Conservation (phyloP, 1,140 invertebrate genomes). For the Zaprionus lachaisei region DNA sequence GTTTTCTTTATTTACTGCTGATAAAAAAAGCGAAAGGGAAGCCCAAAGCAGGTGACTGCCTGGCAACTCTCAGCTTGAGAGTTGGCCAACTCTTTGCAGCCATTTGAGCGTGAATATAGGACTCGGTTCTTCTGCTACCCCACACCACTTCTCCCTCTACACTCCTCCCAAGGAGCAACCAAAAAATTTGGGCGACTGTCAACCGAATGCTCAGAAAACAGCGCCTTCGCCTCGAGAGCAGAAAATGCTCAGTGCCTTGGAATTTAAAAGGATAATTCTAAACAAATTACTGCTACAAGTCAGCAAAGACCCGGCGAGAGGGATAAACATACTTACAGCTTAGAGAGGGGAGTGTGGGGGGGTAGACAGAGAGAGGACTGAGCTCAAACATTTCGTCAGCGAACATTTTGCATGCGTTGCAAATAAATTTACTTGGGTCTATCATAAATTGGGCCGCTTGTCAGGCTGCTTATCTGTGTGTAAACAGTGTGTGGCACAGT, state of each 20-base stretch:
- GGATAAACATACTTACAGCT: constrained; percentile 14
- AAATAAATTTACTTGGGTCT: constrained; percentile 27
- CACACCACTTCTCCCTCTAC: no score
- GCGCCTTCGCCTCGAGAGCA: background rate
- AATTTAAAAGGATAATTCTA: constrained; percentile 80
- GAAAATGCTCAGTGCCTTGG: constrained; percentile 20
- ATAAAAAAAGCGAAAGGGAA: constrained; percentile 57
- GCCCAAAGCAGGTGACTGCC: constrained; percentile 13
- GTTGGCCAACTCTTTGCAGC: constrained; percentile 40
- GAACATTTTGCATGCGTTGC: constrained; percentile 37
- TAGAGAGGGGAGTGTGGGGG: background rate
- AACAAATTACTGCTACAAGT: constrained; percentile 69
- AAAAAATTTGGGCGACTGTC: constrained; percentile 60
- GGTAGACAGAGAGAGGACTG: background rate
- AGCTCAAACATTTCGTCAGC: constrained; percentile 37
- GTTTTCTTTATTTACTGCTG: constrained; percentile 71
- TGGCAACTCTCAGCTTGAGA: constrained; percentile 8
- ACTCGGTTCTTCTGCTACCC: no score
- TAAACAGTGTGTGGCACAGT: background rate
- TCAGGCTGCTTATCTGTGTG: constrained; percentile 16
- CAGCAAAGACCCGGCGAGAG: constrained; percentile 26
- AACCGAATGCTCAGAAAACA: no score
- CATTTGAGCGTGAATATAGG: constrained; percentile 63
- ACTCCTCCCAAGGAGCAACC: no score
- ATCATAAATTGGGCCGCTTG: constrained; percentile 37